Percentiles rank a stretch among this genome's conserved stretches.
Conservation (phyloP, 2,888 invertebrate genomes). For the Petrolisthes cinctipes region DNA sequence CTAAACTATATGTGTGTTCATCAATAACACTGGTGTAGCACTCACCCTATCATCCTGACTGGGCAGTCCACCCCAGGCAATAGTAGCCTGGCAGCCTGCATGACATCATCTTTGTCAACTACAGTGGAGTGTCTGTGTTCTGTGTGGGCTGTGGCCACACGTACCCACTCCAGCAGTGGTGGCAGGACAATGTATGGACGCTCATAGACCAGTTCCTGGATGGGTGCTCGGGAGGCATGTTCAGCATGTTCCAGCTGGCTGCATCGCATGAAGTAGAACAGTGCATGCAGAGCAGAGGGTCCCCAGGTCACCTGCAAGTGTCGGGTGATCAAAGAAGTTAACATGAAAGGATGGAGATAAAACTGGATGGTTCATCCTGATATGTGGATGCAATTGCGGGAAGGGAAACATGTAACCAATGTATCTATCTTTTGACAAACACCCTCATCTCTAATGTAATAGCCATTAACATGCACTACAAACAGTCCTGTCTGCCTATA, state of each 20-base stretch:
- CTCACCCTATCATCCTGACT: constrained; percentile 79
- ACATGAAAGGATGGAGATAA: too few species aligned
- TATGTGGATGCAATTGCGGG: too few species aligned
- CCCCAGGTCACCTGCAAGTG: constrained; percentile 68
- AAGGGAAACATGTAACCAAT: too few species aligned
- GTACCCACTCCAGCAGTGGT: constrained; percentile 90
- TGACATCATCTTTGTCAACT: constrained; percentile 86
- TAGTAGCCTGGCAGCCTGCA: constrained; percentile 87
- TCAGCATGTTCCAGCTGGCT: constrained; percentile 75
- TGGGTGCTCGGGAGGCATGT: constrained; percentile 70
- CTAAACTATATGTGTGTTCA: too few species aligned
- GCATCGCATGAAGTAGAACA: constrained; percentile 93
- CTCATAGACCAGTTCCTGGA: constrained; percentile 85
- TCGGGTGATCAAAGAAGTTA: too few species aligned
- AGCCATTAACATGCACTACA: too few species aligned
- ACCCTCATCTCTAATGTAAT: too few species aligned
- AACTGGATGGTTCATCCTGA: too few species aligned
- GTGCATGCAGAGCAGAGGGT: constrained; percentile 80
- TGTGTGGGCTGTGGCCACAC: constrained; percentile 86
- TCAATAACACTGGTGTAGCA: background rate
- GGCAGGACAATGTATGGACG: constrained; percentile 89
- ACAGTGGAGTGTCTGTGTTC: constrained; percentile 80
- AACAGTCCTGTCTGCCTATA: too few species aligned
- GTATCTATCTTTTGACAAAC: too few species aligned
- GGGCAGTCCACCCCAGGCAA: constrained; percentile 92